Conservation (phyloP, 2,797 vertebrate species). For the Petrocephalus schoutedeni region DNA sequence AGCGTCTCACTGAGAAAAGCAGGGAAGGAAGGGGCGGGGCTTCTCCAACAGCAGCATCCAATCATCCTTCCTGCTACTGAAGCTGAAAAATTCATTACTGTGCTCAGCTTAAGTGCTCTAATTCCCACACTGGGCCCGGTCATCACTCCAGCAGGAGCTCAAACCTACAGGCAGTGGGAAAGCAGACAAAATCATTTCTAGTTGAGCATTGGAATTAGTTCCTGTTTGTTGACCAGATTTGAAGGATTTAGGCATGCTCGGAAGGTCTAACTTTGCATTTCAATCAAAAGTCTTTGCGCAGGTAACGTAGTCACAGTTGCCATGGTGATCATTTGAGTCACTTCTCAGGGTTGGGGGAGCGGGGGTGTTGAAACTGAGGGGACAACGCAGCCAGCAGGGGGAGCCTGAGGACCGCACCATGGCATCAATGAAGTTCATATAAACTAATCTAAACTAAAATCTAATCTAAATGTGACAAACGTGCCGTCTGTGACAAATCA, state of each 20-base stretch:
- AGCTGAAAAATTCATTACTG: neutral
- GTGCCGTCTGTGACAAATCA: neutral
- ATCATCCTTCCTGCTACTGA: neutral
- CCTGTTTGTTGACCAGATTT: neutral
- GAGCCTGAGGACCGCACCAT: neutral
- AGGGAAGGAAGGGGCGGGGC: neutral
- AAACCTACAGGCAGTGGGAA: neutral
- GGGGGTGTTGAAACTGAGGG: neutral
- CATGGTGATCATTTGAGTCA: constrained; percentile 13
- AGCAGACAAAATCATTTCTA: neutral
- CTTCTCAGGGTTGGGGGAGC: neutral
- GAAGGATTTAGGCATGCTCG: neutral
- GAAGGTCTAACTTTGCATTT: neutral
- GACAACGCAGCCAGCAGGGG: neutral
- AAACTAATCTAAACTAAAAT: neutral
- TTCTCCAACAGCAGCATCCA: neutral
- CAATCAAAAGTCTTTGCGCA: neutral
- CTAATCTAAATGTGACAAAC: neutral
- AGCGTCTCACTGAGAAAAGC: neutral
- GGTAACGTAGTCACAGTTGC: neutral
- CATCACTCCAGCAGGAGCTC: neutral
- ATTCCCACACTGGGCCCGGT: neutral
- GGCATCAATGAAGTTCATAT: neutral
- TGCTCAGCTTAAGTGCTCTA: neutral
- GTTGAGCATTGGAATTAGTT: neutral